These are phyloP conservation scores for Cercopithecus hamlyni DNA, from an alignment of 2,797 vertebrate species.

Conservation along the genomic window DNA sequence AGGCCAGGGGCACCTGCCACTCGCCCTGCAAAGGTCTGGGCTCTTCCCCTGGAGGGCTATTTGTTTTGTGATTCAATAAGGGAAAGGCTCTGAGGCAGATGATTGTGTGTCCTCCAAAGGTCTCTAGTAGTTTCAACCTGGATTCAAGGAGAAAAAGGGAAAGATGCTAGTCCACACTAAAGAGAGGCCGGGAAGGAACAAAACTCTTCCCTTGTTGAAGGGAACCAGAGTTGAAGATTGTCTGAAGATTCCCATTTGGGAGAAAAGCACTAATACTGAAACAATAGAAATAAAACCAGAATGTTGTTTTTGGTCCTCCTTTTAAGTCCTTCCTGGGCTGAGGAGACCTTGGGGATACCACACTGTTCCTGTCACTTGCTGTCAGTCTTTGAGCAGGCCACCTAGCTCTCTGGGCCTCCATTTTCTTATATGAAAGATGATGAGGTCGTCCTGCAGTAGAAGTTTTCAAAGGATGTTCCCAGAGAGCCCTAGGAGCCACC, in stretches of 20 bases:
- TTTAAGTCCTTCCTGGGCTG: not conserved
- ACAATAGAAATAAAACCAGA: not conserved
- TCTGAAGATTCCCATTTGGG: not conserved
- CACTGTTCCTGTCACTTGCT: not conserved
- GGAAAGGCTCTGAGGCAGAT: not conserved
- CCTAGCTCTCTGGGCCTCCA: not conserved
- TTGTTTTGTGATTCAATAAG: not conserved
- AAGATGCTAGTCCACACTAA: not conserved
- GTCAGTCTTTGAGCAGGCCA: not conserved
- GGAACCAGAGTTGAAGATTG: not conserved
- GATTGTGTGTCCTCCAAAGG: not conserved
- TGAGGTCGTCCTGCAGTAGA: not conserved
- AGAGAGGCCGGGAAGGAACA: not conserved
- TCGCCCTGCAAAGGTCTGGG: not conserved
- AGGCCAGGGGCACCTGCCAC: not conserved
- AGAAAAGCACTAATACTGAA: rapidly evolving
- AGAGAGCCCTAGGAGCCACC: too few relatives aligned
- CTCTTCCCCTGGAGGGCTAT: not conserved
- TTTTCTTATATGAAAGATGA: not conserved
- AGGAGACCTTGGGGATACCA: not conserved
- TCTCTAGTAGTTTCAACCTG: not conserved
- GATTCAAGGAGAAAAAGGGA: not conserved
- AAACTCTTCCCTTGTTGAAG: not conserved
- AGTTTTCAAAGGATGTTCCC: not conserved
- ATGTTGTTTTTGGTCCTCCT: rapidly evolving